Evolutionary conservation across 2,888 invertebrate species (phyloP).

Genomic region (Lepidochitona cinerea): DNA sequence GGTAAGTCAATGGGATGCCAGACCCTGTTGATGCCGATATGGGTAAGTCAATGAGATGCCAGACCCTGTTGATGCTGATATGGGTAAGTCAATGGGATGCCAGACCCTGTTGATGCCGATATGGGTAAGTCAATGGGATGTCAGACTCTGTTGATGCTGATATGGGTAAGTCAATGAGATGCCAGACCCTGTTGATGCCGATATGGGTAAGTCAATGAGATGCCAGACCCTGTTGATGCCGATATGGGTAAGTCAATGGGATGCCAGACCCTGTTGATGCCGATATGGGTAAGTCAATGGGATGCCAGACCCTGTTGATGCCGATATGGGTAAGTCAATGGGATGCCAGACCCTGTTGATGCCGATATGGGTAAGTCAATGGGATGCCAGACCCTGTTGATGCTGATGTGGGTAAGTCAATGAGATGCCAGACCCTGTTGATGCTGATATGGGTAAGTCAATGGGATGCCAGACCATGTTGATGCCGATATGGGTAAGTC

Average conservation of each 20-base stretch:
- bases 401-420: no score
- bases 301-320: constrained; percentile 95
- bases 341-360: constrained; percentile 96
- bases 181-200: constrained; percentile 94
- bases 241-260: background rate
- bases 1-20: no score
- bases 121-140: background rate
- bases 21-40: constrained; percentile 94
- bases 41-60: constrained; percentile 54
- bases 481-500: no score
- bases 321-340: no score
- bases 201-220: constrained; percentile 75
- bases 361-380: constrained; percentile 78
- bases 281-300: background rate
- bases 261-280: background rate
- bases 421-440: no score
- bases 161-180: constrained; percentile 83
- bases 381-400: constrained; percentile 91
- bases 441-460: no score
- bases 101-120: background rate
- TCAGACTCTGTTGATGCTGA: background rate
- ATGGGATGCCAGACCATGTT: no score
- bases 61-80: background rate
- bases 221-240: no score
- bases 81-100: background rate